Evolutionary conservation across 2,888 invertebrate genomes (phyloP).

Genomic region (Ceriagrion tenellum): DNA sequence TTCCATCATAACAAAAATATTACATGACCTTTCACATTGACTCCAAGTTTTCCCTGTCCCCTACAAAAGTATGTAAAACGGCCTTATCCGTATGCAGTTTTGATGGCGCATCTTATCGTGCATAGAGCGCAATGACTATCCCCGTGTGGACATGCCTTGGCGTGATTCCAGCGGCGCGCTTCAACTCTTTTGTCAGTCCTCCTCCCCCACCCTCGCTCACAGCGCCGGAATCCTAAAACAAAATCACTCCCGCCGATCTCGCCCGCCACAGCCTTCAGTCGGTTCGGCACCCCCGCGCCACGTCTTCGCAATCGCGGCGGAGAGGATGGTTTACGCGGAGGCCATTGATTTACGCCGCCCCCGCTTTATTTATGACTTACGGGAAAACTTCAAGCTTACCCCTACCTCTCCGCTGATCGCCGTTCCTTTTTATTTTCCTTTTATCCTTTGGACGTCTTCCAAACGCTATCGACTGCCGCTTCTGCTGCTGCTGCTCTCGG

Average conservation of each 20-base stretch:
- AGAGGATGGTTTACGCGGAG: not conserved
- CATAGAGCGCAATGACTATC: too few relatives aligned
- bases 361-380: slow-evolving; percentile 42
- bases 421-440: slow-evolving; percentile 3
- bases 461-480: slow-evolving; percentile 52
- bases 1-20: too few relatives aligned
- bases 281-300: not conserved
- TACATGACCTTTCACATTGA: too few relatives aligned
- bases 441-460: slow-evolving; percentile 47
- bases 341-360: slow-evolving; percentile 36
- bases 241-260: not conserved
- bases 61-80: too few relatives aligned
- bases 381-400: not conserved
- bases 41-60: too few relatives aligned
- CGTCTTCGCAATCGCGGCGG: not conserved
- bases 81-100: too few relatives aligned
- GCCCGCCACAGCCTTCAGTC: not conserved
- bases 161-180: not conserved
- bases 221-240: not conserved
- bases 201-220: not conserved
- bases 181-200: not conserved
- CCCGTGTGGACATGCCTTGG: too few relatives aligned
- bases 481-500: not conserved
- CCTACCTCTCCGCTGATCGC: slow-evolving; percentile 26
- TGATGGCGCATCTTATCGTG: too few relatives aligned